Conservation (phyloP, 2,888 invertebrate genomes). For the Drosophila bunnanda region DNA sequence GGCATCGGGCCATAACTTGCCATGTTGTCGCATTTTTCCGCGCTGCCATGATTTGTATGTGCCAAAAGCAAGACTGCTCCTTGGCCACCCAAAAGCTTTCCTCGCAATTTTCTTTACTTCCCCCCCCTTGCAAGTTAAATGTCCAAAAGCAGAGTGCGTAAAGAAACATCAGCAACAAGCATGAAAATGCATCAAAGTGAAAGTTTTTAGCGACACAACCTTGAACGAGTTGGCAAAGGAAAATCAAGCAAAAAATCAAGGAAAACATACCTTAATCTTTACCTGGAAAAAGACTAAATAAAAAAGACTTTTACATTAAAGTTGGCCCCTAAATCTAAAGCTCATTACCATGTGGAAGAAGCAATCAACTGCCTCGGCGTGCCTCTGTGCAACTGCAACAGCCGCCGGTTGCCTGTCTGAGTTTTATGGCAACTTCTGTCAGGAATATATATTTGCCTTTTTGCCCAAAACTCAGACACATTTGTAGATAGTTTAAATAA, state of each 20-base stretch:
- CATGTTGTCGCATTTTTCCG: conserved; percentile 46
- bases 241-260: background rate
- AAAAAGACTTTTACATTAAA: conserved; percentile 24
- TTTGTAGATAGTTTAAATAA: conserved; percentile 79
- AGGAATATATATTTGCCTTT: conserved; percentile 22
- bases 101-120: conserved; percentile 7
- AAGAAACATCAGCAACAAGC: conserved; percentile 29
- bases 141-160: conserved; percentile 65
- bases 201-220: conserved; percentile 68
- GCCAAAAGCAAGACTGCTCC: conserved; percentile 42
- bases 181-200: conserved; percentile 63
- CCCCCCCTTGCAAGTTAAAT: conserved; percentile 63
- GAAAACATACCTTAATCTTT: background rate
- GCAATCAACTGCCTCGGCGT: conserved; percentile 52
- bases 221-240: conserved; percentile 52
- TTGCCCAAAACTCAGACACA: conserved; percentile 46
- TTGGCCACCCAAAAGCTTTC: conserved; percentile 1
- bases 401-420: conserved; percentile 9
- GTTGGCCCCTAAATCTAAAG: conserved; percentile 54
- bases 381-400: conserved; percentile 21
- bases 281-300: background rate
- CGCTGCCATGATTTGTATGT: conserved; percentile 67
- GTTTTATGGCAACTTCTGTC: conserved; percentile 29
- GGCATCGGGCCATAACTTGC: conserved; percentile 59
- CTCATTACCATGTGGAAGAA: conserved; percentile 68